These are phyloP conservation scores for Drosophila kokeensis DNA, from an alignment of 2,888 invertebrate genomes.

Conservation along the genomic window DNA sequence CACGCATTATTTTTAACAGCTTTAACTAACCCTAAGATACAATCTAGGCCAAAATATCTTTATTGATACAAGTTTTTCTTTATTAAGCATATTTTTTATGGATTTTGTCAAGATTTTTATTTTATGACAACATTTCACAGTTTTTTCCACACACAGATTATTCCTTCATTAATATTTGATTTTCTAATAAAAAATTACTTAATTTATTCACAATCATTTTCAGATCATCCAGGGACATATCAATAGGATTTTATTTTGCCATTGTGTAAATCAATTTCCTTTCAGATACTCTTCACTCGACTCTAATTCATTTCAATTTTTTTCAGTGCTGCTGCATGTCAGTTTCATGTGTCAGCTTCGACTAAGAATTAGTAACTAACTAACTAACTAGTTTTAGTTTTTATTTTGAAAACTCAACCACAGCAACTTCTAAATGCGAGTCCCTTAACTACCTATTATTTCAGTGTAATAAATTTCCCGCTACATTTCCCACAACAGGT, in stretches of 20 bases:
- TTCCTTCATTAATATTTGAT: not conserved
- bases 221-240: not conserved
- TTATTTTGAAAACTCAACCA: not conserved
- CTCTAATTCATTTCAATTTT: not conserved
- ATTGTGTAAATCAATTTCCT: not conserved
- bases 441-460: slow-evolving; percentile 10
- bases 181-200: not conserved
- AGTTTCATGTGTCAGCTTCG: too few species aligned
- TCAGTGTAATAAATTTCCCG: slow-evolving; percentile 9
- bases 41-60: not conserved
- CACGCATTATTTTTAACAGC: not conserved
- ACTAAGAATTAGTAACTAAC: not conserved
- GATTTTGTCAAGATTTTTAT: not conserved
- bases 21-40: not conserved
- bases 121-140: not conserved
- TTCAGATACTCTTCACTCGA: not conserved
- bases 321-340: not conserved
- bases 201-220: not conserved
- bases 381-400: not conserved
- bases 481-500: slow-evolving; percentile 30
- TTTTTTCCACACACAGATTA: too few species aligned
- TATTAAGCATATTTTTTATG: not conserved
- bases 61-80: not conserved
- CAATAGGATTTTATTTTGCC: not conserved
- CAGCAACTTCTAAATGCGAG: not conserved